Evolutionary conservation across 2,113 vertebrate genomes (phyloP).

Genomic region (Ovis canadensis): DNA sequence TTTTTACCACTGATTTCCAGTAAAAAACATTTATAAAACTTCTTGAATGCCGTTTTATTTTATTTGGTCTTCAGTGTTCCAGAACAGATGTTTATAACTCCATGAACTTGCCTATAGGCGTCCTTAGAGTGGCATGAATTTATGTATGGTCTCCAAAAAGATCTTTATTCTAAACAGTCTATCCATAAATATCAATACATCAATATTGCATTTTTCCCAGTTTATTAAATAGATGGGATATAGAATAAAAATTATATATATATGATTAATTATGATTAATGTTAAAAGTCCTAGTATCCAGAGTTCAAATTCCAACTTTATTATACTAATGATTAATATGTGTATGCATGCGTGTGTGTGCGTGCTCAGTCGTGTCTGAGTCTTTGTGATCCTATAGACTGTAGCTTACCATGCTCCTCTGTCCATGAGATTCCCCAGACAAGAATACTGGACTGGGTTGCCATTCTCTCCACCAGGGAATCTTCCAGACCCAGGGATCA

Average conservation of each 20-base stretch:
- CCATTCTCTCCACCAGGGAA: neutral
- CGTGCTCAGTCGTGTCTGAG: neutral
- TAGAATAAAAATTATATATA: neutral
- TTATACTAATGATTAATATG: neutral
- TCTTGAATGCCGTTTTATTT: neutral
- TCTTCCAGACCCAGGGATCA: neutral
- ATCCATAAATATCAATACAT: neutral
- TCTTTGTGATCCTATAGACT: neutral
- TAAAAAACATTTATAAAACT: neutral
- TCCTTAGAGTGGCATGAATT: neutral
- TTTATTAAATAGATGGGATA: neutral
- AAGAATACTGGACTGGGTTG: neutral
- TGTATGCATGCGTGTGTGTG: neutral
- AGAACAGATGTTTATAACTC: neutral
- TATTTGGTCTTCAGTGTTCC: neutral
- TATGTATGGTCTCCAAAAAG: neutral
- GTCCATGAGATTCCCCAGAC: neutral
- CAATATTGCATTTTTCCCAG: neutral
- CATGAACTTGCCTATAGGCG: neutral
- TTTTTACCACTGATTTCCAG: slow-evolving; percentile 12
- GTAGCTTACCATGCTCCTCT: neutral
- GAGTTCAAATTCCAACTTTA: neutral
- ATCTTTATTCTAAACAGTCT: neutral
- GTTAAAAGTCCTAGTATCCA: neutral
- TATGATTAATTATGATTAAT: neutral